These are phyloP conservation scores for Merops nubicus DNA, from an alignment of 2,113 vertebrate species.

Conservation along the genomic window DNA sequence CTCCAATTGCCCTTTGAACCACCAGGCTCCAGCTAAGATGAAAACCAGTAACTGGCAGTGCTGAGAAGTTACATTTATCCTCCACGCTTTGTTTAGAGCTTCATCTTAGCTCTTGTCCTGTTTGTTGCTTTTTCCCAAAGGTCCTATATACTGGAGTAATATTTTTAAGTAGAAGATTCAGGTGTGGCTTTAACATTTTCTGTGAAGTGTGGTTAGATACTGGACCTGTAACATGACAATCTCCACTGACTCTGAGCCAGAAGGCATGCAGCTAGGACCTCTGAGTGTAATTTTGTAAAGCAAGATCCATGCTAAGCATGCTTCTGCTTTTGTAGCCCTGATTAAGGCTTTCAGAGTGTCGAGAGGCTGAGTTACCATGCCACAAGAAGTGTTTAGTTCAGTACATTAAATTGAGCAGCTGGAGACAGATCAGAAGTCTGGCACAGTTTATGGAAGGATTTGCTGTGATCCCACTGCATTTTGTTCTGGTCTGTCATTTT, in stretches of 20 bases:
- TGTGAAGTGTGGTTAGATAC: background rate
- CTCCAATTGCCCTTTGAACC: background rate
- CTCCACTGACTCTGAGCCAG: background rate
- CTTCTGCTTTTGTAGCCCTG: background rate
- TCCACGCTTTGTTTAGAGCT: background rate
- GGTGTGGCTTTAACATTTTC: background rate
- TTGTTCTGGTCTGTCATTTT: background rate
- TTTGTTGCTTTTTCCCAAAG: background rate
- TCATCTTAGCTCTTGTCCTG: background rate
- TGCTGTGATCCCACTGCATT: background rate
- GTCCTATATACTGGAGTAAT: background rate
- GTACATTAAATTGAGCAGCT: background rate
- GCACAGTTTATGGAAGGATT: background rate
- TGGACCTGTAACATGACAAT: background rate
- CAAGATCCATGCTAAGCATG: background rate
- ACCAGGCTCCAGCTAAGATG: background rate
- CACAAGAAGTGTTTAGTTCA: background rate
- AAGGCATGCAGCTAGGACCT: background rate
- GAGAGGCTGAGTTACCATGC: background rate
- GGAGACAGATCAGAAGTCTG: background rate
- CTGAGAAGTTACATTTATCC: background rate
- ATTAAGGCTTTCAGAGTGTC: background rate
- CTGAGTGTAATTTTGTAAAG: background rate
- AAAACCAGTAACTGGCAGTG: background rate
- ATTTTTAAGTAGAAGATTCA: background rate